Evolutionary conservation across 1,140 invertebrate genomes (phyloP).

Genomic region (Varroa destructor): DNA sequence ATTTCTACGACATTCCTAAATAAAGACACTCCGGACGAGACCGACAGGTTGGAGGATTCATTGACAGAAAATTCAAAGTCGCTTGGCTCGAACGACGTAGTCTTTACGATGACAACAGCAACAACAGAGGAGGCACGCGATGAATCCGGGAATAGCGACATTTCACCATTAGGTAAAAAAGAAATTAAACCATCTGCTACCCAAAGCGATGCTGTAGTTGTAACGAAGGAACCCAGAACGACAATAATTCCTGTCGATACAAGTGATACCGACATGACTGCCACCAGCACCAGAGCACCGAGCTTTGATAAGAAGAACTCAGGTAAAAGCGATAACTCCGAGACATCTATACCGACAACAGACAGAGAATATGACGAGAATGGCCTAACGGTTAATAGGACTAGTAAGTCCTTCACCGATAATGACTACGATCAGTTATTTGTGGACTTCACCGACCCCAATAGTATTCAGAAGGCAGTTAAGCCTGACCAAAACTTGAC

Average conservation of each 20-base stretch:
- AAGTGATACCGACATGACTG: background rate
- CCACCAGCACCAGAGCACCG: background rate
- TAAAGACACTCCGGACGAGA: background rate
- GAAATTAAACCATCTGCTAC: background rate
- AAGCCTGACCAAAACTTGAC: background rate
- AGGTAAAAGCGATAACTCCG: background rate
- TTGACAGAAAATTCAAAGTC: background rate
- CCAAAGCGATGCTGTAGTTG: background rate
- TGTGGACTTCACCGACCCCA: slow-evolving; percentile 15
- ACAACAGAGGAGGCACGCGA: background rate
- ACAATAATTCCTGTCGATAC: slow-evolving; percentile 1
- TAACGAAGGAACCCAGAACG: background rate
- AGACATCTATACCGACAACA: background rate
- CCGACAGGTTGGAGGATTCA: background rate
- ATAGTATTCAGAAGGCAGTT: background rate
- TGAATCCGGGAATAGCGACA: background rate
- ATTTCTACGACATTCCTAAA: too few relatives aligned
- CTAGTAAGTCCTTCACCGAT: background rate
- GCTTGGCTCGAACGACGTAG: background rate
- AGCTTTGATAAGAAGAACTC: slow-evolving; percentile 5
- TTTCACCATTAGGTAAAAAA: background rate
- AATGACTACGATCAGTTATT: slow-evolving; percentile 21
- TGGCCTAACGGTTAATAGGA: background rate
- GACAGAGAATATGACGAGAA: slow-evolving; percentile 8
- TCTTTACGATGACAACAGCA: background rate